phyloP scores from a whole-genome alignment of 2,888 invertebrate species.

The Atherix ibis region DNA sequence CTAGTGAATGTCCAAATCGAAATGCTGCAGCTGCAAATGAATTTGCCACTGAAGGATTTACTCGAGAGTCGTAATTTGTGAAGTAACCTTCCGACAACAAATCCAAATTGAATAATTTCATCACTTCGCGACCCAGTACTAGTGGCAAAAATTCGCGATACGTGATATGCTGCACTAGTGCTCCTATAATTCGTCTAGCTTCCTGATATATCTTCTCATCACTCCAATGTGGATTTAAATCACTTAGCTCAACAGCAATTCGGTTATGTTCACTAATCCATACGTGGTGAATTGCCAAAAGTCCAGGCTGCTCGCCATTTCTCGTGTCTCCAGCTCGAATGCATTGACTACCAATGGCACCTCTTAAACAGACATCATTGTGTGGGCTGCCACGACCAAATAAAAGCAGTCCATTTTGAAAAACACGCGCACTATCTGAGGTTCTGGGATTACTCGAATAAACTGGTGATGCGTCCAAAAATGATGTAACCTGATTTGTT shows the following conservation, averaged over 20 bases:
- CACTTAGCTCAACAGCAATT: conserved; percentile 52
- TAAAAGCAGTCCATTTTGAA: conserved; percentile 51
- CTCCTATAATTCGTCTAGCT: conserved; percentile 63
- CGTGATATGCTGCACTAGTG: conserved; percentile 69
- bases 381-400: conserved; percentile 50
- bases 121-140: conserved; percentile 58
- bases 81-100: conserved; percentile 52
- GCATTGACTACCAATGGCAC: conserved; percentile 57
- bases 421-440: conserved; percentile 56
- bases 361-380: conserved; percentile 55
- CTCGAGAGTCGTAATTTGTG: conserved; percentile 47
- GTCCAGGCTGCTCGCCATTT: conserved; percentile 62
- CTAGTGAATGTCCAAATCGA: conserved; percentile 74
- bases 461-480: conserved; percentile 64
- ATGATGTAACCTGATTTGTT: conserved; percentile 69
- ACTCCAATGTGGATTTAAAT: conserved; percentile 71
- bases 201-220: conserved; percentile 80
- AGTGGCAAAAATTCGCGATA: conserved; percentile 72
- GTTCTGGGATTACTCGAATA: conserved; percentile 63
- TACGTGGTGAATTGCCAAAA: conserved; percentile 31
- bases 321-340: conserved; percentile 65
- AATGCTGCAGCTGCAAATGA: conserved; percentile 70
- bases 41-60: conserved; percentile 62
- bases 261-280: conserved; percentile 39
- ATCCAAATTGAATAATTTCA: conserved; percentile 58